A percentile compares a stretch with the other conserved stretches of the same genome.
These are phyloP conservation scores for Megalops cyprinoides DNA, from an alignment of 2,797 vertebrate genomes.

Conservation along the genomic window DNA sequence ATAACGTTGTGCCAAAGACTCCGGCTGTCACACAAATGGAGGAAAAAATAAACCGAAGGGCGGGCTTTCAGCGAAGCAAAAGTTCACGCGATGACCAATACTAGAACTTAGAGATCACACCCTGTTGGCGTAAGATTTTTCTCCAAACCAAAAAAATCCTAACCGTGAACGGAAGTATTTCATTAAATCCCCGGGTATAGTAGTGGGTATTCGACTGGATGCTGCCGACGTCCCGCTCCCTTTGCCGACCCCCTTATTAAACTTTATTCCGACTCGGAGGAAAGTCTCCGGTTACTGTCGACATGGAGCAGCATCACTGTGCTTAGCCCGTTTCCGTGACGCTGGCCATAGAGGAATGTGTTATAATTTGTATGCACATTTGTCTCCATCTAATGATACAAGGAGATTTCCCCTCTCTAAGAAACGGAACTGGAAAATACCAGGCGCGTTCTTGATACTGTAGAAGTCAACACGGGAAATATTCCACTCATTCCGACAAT, in stretches of 20 bases:
- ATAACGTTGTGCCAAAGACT: background rate
- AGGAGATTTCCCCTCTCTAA: background rate
- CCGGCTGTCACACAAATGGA: background rate
- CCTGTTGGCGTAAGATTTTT: background rate
- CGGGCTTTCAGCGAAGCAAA: background rate
- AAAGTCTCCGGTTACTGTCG: constrained; percentile 32
- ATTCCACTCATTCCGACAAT: background rate
- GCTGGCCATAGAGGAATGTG: background rate
- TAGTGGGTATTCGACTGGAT: background rate
- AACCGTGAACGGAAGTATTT: background rate
- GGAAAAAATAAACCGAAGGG: background rate
- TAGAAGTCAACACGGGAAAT: background rate
- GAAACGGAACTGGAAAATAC: background rate
- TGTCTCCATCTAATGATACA: background rate
- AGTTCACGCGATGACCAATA: background rate
- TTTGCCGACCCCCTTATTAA: constrained; percentile 5
- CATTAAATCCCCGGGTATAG: constrained; percentile 9
- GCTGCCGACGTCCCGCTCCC: constrained; percentile 9
- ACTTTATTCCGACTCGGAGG: constrained; percentile 31
- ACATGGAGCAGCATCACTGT: background rate
- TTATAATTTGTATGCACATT: constrained; percentile 1
- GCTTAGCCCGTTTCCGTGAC: constrained; percentile 4
- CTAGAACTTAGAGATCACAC: background rate
- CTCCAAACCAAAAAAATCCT: background rate
- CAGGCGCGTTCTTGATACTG: background rate